Evolutionary conservation across 2,797 vertebrate species (phyloP), one percentile per base, ranked within the genome.

Genomic region (Pteropus rufus): DNA sequence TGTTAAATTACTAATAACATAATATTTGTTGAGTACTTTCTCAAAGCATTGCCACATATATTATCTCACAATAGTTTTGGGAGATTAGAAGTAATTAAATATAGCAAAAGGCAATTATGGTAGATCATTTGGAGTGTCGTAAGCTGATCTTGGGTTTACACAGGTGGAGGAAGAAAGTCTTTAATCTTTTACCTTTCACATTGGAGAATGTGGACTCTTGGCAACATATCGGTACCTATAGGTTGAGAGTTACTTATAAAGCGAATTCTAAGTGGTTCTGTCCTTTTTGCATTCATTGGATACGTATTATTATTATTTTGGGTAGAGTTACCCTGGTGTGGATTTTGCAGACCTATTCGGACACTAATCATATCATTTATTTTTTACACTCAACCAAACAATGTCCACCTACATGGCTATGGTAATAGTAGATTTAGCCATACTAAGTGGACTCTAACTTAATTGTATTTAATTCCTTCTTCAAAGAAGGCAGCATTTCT

Each of bases 1-100:
- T 80, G 77, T 81, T 82, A 97, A 91, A 91, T 96, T 96, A 95
- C 93, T 97, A 97, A 97, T 97, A 97, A 67, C 44, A 44, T 60
- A 77, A 72, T 56, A 79, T 94, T 96, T 85, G 83, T 90, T 94
- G 65, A 81, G 41, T 14, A 67, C 41, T 96, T 91, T 96, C 75
- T 89, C 70, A 95, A 96, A 80, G 65, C 41, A 88, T 95, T 92
- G 93, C 41, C 94, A 91, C 44, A 86, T 86, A 77, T 82, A 82
- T 96, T 92, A 94, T 79, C n/a, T 92, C 56, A 46, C 58, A 89
- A 92, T 14, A 92, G 64, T 41, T 64, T 83, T 77, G n/a, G 24
- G 34, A 87, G 14, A 94, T 87, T 81, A 89, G 87, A 94, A 94
- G 60, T 73, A 44, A 90, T 72, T 70, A 85, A 87, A 93, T 65